Evolutionary conservation across 2,888 invertebrate species (phyloP).

Genomic region (Subacronicta megacephala): DNA sequence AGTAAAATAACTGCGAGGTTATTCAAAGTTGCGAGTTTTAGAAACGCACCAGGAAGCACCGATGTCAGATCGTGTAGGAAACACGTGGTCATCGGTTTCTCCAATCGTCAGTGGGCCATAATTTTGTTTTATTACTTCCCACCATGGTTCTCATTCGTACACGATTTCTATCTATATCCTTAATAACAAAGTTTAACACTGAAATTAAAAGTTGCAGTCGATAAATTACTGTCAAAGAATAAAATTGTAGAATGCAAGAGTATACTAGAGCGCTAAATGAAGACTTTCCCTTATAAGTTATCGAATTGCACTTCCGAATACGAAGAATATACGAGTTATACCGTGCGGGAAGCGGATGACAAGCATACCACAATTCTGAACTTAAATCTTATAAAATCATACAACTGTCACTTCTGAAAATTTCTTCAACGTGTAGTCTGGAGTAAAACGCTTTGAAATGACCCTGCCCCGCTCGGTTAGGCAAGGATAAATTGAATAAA

Average conservation of each 20-base stretch:
- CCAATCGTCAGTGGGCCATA: constrained; percentile 56
- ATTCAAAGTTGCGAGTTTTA: constrained; percentile 54
- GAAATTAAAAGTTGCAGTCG: constrained; percentile 24
- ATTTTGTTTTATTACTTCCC: constrained; percentile 70
- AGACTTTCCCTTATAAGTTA: constrained; percentile 3
- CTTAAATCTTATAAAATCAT: constrained; percentile 1
- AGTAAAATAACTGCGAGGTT: constrained; percentile 44
- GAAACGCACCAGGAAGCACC: constrained; percentile 56
- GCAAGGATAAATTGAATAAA: constrained; percentile 59
- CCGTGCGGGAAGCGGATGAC: no score
- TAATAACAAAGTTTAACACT: constrained; percentile 31
- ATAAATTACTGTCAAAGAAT: constrained; percentile 28
- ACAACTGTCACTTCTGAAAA: constrained; percentile 15
- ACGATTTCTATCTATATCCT: constrained; percentile 58
- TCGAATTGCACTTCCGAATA: constrained; percentile 1
- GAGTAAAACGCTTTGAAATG: constrained; percentile 55
- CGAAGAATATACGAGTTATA: neutral
- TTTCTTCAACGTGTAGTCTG: constrained; percentile 36
- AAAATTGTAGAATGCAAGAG: constrained; percentile 20
- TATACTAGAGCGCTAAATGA: no score
- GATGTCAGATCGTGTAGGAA: constrained; percentile 57
- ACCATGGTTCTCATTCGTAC: constrained; percentile 50
- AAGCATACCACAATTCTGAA: neutral
- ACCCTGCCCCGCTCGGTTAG: constrained; percentile 46
- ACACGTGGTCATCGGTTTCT: constrained; percentile 65